Conservation (phyloP, 2,888 invertebrate species). For the Sepioteuthis lessoniana region DNA sequence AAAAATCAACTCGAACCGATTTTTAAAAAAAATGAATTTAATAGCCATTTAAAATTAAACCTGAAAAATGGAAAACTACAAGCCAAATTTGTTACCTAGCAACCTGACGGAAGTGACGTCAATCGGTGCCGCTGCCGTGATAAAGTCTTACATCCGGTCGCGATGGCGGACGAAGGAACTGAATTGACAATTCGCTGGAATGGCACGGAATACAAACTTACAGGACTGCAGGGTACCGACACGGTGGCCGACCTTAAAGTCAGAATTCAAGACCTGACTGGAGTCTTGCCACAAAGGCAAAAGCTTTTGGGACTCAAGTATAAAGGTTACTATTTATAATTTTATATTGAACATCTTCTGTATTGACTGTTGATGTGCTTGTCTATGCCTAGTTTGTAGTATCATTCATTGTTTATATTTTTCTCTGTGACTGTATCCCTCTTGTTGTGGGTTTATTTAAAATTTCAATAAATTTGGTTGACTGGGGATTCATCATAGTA, state of each 20-base stretch:
- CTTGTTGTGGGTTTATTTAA: too few species aligned
- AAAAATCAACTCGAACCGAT: too few species aligned
- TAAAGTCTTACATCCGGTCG: neutral
- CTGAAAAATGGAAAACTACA: neutral
- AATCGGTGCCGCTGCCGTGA: neutral
- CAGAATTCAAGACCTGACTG: conserved; percentile 89
- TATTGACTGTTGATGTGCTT: too few species aligned
- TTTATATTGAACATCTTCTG: neutral
- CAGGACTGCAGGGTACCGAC: conserved; percentile 84
- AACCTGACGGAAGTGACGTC: neutral
- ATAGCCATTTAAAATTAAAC: neutral
- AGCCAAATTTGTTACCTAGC: neutral
- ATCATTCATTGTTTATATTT: too few species aligned
- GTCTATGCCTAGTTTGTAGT: too few species aligned
- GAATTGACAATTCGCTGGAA: conserved; percentile 90
- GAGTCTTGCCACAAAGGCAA: conserved; percentile 92
- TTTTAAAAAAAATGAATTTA: too few species aligned
- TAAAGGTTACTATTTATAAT: conserved; percentile 83
- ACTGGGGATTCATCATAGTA: too few species aligned
- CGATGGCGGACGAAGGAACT: conserved; percentile 58
- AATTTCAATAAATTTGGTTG: too few species aligned
- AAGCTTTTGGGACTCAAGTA: conserved; percentile 93
- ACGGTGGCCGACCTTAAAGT: conserved; percentile 88
- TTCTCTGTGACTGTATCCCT: too few species aligned
- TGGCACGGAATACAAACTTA: conserved; percentile 89